Conservation (phyloP, 2,113 vertebrate genomes). For the Oxygymnocypris stewartii region DNA sequence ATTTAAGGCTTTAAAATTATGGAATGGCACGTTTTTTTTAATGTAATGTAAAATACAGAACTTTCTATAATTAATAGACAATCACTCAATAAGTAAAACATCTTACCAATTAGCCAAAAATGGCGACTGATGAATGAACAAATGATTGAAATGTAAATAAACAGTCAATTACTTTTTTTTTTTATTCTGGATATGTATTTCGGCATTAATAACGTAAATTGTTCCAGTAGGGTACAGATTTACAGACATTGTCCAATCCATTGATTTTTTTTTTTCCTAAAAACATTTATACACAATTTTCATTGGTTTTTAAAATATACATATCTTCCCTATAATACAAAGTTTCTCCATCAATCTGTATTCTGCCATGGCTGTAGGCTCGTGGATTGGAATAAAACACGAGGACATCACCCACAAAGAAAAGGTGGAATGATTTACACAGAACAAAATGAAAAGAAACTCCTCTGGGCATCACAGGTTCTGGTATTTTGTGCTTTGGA, state of each 20-base stretch:
- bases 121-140: too few species aligned
- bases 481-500: slow-evolving; percentile 77
- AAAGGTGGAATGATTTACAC: slow-evolving; percentile 41
- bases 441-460: slow-evolving; percentile 40
- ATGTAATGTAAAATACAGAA: not conserved
- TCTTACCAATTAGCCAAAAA: not conserved
- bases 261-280: slow-evolving; percentile 65
- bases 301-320: slow-evolving; percentile 81
- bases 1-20: not conserved
- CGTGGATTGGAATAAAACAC: slow-evolving; percentile 59
- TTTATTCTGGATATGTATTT: slow-evolving; percentile 80
- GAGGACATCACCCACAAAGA: slow-evolving; percentile 19
- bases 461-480: slow-evolving; percentile 60
- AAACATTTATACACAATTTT: slow-evolving; percentile 81
- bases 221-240: slow-evolving; percentile 76
- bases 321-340: slow-evolving; percentile 80
- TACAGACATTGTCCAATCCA: slow-evolving; percentile 73
- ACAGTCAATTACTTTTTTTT: slow-evolving; percentile 47
- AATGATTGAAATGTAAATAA: slow-evolving; percentile 59
- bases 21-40: too few species aligned
- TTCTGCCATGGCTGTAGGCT: slow-evolving; percentile 40
- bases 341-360: slow-evolving; percentile 54
- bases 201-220: slow-evolving; percentile 76
- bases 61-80: too few species aligned
- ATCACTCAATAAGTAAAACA: not conserved